Base-by-base conservation (phyloP, 23 tunicate genomes). In the Diplosoma virens region DNA sequence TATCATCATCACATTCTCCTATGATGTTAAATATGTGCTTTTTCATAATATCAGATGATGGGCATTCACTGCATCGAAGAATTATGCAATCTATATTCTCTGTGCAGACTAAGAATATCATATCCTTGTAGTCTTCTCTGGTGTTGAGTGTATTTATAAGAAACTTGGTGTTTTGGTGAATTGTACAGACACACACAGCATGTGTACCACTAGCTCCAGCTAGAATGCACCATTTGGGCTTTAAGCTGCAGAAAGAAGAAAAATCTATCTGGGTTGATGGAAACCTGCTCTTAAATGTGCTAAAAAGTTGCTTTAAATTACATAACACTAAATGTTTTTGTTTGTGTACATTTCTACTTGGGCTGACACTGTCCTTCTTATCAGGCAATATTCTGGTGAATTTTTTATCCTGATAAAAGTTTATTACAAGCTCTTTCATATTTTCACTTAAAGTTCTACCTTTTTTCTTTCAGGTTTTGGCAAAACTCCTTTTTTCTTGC, bases 141-240 rank as follows among this genome's bases (percentile, higher is more conserved):
- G 35, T 76, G 69, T 76, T 53, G 5, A 37, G 65, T 6, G 81
- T 27, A 58, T 18, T 56, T 33, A 76, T 6, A 21, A 76, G 32
- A 7, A 76, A 53, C 21, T 47, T 76, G 68, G 61, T 47, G 26
- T 74, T 74, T 54, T 74, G 79, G 37, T 76, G 81, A 9, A 76
- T 76, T 50, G 81, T 76, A 53, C 81, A 76, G 22, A 76, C 81
- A 61, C 81, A 76, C 74, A 76, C 81, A 26, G 69, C 54, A 58
- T 76, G 74, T 58, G 69, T 76, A 76, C 81, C 81, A 58, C 36
- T 37, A 37, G 81, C 33, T 25, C 69, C 46, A 22, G 69, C 81
- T 29, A 58, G 18, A 17, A 76, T 48, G 35, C 81, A 76, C 81
- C 81, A 76, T 76, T 76, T 76, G 31, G 81, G 81, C 18, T 73